These are phyloP conservation scores for Vollenhovia emeryi DNA, from an alignment of 1,140 invertebrate species.

Conservation along the genomic window DNA sequence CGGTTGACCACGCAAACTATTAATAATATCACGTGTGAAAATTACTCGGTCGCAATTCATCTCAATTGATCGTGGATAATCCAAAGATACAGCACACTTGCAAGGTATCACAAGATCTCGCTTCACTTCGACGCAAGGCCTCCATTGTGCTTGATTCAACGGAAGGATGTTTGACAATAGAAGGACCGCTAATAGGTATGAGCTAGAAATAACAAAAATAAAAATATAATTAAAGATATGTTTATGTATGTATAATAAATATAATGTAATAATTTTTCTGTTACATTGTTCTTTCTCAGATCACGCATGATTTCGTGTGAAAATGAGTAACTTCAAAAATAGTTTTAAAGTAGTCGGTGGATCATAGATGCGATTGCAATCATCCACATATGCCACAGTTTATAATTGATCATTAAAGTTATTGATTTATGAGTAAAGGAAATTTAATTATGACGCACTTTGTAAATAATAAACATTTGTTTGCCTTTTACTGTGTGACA, in stretches of 20 bases:
- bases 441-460: too few species aligned
- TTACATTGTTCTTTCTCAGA: too few species aligned
- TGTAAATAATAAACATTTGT: too few species aligned
- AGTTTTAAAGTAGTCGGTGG: too few species aligned
- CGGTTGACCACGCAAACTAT: conserved; percentile 90
- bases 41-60: conserved; percentile 94
- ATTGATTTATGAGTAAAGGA: too few species aligned
- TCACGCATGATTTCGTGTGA: too few species aligned
- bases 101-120: conserved; percentile 88
- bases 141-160: conserved; percentile 81
- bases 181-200: not conserved
- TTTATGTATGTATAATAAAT: not conserved
- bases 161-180: not conserved
- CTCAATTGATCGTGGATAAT: conserved; percentile 82
- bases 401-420: too few species aligned
- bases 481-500: too few species aligned
- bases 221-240: not conserved
- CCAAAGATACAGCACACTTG: conserved; percentile 82
- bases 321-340: too few species aligned
- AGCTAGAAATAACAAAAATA: conserved; percentile 35
- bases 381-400: too few species aligned
- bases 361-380: too few species aligned
- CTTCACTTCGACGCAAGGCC: conserved; percentile 88
- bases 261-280: too few species aligned
- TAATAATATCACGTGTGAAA: conserved; percentile 91